Conservation (phyloP, 2,113 vertebrate genomes). For the Pterocles burchelli region DNA sequence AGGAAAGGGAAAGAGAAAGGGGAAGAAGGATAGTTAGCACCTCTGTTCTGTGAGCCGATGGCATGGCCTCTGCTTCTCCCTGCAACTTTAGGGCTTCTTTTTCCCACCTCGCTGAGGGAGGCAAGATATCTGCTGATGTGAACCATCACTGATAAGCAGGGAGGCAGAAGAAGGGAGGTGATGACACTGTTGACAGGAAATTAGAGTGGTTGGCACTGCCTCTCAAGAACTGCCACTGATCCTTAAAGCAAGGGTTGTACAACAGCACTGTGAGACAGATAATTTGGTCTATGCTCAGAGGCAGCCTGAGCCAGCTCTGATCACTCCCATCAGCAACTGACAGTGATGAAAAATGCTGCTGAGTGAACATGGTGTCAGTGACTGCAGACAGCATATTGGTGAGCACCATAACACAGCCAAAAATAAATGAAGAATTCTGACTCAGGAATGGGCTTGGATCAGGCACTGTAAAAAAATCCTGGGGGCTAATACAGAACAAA, state of each 20-base stretch:
- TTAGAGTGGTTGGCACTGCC: background rate
- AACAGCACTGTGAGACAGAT: background rate
- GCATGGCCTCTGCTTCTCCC: background rate
- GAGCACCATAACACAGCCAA: background rate
- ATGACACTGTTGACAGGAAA: background rate
- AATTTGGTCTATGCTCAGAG: background rate
- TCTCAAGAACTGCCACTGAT: background rate
- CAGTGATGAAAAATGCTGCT: background rate
- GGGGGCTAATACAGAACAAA: background rate
- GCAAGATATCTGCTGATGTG: fast-evolving
- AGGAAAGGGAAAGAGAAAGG: background rate
- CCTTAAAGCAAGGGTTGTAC: fast-evolving
- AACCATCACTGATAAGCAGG: background rate
- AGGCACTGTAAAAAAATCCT: background rate
- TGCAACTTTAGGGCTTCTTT: background rate
- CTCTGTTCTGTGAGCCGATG: background rate
- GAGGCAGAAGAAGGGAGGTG: background rate
- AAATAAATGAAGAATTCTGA: background rate
- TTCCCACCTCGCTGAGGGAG: background rate
- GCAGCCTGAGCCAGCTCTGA: background rate
- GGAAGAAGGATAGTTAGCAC: background rate
- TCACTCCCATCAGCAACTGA: background rate
- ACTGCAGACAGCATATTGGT: background rate
- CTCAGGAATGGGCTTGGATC: background rate
- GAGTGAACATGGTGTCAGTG: background rate